Evolutionary conservation across 1,140 invertebrate genomes (phyloP).

Genomic region (Eumeta japonica): DNA sequence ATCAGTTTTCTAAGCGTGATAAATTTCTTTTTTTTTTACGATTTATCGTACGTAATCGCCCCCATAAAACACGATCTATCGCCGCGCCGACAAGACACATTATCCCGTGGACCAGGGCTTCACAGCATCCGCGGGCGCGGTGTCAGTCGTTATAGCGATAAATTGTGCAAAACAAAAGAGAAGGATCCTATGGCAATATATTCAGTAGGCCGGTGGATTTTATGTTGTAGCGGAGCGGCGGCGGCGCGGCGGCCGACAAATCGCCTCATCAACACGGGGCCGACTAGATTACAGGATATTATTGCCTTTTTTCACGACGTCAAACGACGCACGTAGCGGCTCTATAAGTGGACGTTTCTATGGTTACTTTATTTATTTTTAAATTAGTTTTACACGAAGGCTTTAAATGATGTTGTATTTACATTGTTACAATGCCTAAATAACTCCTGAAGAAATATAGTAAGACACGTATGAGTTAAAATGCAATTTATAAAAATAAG

Average conservation of each 20-base stretch:
- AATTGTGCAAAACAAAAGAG: slow-evolving; percentile 34
- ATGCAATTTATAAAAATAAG: background rate
- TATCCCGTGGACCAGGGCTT: slow-evolving; percentile 18
- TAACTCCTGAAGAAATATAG: no score
- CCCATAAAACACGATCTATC: slow-evolving; percentile 16
- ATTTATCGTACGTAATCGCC: background rate
- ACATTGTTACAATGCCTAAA: no score
- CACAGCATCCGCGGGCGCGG: background rate
- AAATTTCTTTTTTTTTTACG: background rate
- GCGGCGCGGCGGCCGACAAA: slow-evolving; percentile 15
- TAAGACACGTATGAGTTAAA: background rate
- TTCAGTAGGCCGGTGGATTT: slow-evolving; percentile 34
- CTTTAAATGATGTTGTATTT: no score
- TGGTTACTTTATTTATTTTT: background rate
- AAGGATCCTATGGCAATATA: slow-evolving; percentile 21
- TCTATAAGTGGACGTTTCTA: background rate
- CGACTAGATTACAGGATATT: background rate
- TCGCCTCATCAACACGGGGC: slow-evolving; percentile 19
- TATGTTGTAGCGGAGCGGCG: no score
- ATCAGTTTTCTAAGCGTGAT: background rate
- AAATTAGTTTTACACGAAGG: background rate
- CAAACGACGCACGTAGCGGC: background rate
- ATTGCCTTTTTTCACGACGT: background rate
- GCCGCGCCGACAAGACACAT: slow-evolving; percentile 18
- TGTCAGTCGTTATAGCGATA: slow-evolving; percentile 26